Conservation (phyloP, 2,113 vertebrate genomes). For the Columba janthina region DNA sequence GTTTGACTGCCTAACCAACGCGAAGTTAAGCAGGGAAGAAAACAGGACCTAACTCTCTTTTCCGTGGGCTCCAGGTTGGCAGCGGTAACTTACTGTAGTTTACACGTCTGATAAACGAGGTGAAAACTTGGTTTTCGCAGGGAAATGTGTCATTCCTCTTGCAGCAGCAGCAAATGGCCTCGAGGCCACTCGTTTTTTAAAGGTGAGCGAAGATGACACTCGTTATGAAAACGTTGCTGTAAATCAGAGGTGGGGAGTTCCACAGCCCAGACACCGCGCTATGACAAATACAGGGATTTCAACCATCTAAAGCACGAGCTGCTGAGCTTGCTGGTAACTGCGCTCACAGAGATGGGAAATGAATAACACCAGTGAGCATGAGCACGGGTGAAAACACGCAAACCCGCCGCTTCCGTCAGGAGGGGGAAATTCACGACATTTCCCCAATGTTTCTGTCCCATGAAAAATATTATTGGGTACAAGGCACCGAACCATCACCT, state of each 20-base stretch:
- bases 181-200: not conserved
- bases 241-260: not conserved
- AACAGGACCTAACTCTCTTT: not conserved
- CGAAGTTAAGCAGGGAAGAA: not conserved
- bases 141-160: not conserved
- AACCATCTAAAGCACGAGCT: not conserved
- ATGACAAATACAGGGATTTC: conserved; percentile 27
- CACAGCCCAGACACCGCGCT: rapidly evolving
- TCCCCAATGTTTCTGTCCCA: conserved; percentile 45
- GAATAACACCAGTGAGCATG: not conserved
- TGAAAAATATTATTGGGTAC: conserved; percentile 54
- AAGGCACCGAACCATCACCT: conserved; percentile 74
- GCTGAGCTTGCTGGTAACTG: conserved; percentile 58
- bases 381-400: conserved; percentile 38
- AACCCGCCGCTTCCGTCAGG: conserved; percentile 17
- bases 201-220: not conserved
- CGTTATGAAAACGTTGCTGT: not conserved
- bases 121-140: not conserved
- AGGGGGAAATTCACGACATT: not conserved
- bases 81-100: not conserved
- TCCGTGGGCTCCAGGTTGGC: not conserved
- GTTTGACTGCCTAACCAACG: not conserved
- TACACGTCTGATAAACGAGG: not conserved
- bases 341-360: not conserved
- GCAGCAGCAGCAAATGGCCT: not conserved